These are phyloP conservation scores for Sebastes minor DNA, from an alignment of 2,797 vertebrate species.

Conservation along the genomic window DNA sequence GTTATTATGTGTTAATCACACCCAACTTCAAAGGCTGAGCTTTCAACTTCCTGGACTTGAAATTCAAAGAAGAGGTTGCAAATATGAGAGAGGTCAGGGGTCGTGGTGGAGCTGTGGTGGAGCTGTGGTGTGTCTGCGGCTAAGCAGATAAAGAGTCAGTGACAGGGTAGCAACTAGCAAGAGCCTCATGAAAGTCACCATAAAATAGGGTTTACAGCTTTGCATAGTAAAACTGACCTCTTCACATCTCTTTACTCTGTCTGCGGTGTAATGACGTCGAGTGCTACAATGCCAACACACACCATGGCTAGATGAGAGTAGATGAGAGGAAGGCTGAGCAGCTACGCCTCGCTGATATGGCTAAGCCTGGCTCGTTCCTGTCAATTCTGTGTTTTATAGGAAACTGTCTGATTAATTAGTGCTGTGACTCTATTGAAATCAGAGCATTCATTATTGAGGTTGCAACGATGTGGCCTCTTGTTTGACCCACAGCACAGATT, in stretches of 20 bases:
- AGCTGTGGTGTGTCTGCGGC: constrained; percentile 61
- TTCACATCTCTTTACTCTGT: constrained; percentile 47
- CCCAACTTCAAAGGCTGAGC: constrained; percentile 66
- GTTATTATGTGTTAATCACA: constrained; percentile 66
- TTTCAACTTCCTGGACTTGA: constrained; percentile 69
- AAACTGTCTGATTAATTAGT: constrained; percentile 50
- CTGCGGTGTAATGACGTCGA: constrained; percentile 37
- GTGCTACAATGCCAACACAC: constrained; percentile 14
- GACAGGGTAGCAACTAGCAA: constrained; percentile 54
- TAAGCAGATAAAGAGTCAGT: constrained; percentile 68
- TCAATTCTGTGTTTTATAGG: constrained; percentile 55
- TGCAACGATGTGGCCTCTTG: constrained; percentile 34
- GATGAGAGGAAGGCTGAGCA: constrained; percentile 22
- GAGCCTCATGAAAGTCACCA: constrained; percentile 69
- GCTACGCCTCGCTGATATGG: constrained; percentile 3
- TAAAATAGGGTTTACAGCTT: constrained; percentile 74
- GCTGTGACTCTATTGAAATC: constrained; percentile 41
- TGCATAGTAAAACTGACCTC: constrained; percentile 63
- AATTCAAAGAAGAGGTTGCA: constrained; percentile 57
- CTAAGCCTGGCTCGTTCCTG: constrained; percentile 37
- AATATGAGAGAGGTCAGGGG: constrained; percentile 63
- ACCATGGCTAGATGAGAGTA: constrained; percentile 23
- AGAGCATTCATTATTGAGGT: constrained; percentile 22
- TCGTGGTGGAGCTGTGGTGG: constrained; percentile 48
- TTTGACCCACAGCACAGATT: constrained; percentile 46